phyloP scores from a whole-genome alignment of 92 coral and sea anemone species.

The Montipora capitata region DNA sequence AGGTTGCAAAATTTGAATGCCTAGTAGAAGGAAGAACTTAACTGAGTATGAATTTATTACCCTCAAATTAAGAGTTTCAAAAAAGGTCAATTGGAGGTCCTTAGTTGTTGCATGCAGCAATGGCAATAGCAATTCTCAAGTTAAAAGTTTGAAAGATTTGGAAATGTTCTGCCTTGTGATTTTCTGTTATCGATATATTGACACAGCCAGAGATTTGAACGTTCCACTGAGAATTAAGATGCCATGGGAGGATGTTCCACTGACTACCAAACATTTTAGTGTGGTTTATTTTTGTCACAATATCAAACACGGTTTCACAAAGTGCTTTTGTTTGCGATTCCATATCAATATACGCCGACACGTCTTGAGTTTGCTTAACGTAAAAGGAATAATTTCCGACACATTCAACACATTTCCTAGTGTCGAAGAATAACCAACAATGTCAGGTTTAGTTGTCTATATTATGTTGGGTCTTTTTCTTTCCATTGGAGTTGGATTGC shows the following conservation, averaged over 20 bases:
- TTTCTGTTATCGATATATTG: no score
- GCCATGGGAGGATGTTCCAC: no score
- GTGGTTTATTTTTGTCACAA: no score
- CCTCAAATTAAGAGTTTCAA: no score
- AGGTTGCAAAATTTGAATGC: no score
- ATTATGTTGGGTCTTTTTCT: not conserved
- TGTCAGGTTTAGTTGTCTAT: not conserved
- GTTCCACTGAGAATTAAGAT: no score
- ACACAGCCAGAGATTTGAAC: no score
- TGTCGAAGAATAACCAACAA: not conserved
- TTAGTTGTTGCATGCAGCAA: no score
- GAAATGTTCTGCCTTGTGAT: not conserved
- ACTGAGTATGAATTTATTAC: no score
- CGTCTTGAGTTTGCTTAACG: not conserved
- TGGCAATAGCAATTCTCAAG: not conserved
- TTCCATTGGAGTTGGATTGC: not conserved
- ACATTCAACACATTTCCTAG: not conserved
- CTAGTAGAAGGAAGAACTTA: no score
- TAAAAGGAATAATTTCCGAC: not conserved
- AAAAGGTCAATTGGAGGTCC: no score
- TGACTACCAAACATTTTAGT: no score
- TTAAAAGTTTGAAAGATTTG: not conserved
- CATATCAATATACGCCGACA: not conserved
- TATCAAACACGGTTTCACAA: not conserved
- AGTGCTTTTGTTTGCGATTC: not conserved